Evolutionary conservation across 2,113 vertebrate genomes (phyloP).

Genomic region (Pterocles burchelli): DNA sequence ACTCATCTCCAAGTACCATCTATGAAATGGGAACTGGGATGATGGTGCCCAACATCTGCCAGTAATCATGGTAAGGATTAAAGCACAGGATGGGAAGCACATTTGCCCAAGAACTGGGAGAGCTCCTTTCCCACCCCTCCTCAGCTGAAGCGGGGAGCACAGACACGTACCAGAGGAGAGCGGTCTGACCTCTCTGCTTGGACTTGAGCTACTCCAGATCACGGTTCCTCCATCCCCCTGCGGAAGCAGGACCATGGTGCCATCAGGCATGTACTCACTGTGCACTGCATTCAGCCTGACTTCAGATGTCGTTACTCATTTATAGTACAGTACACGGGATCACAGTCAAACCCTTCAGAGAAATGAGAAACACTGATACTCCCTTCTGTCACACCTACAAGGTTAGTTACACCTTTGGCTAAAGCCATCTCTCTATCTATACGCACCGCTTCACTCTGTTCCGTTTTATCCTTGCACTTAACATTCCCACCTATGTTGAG

Average conservation of each 20-base stretch:
- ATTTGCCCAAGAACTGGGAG: neutral
- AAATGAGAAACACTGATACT: neutral
- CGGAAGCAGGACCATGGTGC: neutral
- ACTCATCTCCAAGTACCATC: neutral
- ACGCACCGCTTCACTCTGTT: neutral
- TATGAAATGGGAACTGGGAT: neutral
- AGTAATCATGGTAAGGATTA: neutral
- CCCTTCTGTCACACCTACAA: neutral
- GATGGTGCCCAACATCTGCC: neutral
- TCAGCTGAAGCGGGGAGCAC: neutral
- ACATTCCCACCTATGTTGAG: neutral
- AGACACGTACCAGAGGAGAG: rapidly evolving
- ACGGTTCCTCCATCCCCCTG: rapidly evolving
- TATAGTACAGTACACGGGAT: neutral
- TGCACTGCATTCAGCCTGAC: neutral
- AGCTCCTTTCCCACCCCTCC: neutral
- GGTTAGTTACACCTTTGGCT: neutral
- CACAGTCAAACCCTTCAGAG: neutral
- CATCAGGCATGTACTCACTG: neutral
- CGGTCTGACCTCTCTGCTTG: neutral
- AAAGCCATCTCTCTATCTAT: neutral
- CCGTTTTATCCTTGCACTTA: neutral
- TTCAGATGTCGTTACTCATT: neutral
- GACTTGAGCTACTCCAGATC: neutral
- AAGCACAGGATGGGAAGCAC: rapidly evolving